phyloP scores from a whole-genome alignment of 2,888 invertebrate species.

The Hofmannophila pseudospretella region DNA sequence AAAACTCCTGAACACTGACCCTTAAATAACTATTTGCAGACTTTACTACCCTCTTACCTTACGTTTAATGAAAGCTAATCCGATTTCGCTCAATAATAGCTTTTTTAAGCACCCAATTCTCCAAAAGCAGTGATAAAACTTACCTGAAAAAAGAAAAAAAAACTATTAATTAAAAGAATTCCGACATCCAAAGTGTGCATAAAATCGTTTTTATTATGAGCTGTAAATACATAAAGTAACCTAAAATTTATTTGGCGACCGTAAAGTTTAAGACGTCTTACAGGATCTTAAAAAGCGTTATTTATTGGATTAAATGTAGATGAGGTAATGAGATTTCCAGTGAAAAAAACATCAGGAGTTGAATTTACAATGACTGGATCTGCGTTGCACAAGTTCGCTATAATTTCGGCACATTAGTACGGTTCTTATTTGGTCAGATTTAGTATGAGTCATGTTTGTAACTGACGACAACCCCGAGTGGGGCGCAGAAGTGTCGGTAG shows the following conservation, averaged over 20 bases:
- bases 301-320: background rate
- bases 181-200: constrained; percentile 21
- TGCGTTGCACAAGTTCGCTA: too few relatives aligned
- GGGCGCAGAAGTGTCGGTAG: too few relatives aligned
- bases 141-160: constrained; percentile 45
- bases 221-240: constrained; percentile 27
- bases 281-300: constrained; percentile 9
- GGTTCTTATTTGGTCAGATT: too few relatives aligned
- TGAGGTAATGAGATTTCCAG: constrained; percentile 1
- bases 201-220: constrained; percentile 28
- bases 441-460: too few relatives aligned
- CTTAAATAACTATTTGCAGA: constrained; percentile 11
- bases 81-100: constrained; percentile 17
- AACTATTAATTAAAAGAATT: constrained; percentile 33
- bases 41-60: constrained; percentile 15
- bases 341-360: too few relatives aligned
- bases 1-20: constrained; percentile 7
- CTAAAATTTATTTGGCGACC: constrained; percentile 31
- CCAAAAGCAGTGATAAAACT: constrained; percentile 17
- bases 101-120: constrained; percentile 16
- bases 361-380: too few relatives aligned
- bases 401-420: too few relatives aligned
- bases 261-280: constrained; percentile 17
- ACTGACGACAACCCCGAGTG: too few relatives aligned
- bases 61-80: constrained; percentile 18